phyloP scores from a whole-genome alignment of 2,888 invertebrate species.

The Torymus tubicola region DNA sequence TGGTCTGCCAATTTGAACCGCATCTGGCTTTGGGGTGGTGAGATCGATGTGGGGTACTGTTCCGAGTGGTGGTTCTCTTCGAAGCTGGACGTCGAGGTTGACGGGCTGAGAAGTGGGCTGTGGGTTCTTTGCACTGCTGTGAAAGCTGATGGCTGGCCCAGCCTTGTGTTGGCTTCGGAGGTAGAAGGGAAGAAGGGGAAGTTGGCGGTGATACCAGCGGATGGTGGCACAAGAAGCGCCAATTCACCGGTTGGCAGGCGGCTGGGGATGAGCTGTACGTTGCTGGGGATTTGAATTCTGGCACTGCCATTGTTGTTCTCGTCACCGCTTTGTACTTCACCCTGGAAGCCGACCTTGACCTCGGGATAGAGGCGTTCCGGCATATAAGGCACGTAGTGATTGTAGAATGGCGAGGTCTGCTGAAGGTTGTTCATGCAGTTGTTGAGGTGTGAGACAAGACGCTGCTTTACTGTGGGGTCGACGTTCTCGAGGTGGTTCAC shows the following conservation, averaged over 20 bases:
- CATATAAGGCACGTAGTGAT: constrained; percentile 75
- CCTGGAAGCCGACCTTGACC: constrained; percentile 74
- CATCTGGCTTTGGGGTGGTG: constrained; percentile 63
- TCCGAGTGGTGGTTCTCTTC: constrained; percentile 78
- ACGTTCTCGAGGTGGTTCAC: constrained; percentile 83
- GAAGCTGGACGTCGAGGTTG: constrained; percentile 84
- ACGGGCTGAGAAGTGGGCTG: constrained; percentile 85
- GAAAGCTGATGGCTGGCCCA: constrained; percentile 73
- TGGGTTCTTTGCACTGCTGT: constrained; percentile 76
- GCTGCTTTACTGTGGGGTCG: constrained; percentile 80
- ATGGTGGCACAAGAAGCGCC: constrained; percentile 81
- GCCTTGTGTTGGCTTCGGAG: constrained; percentile 64
- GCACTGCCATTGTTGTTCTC: constrained; percentile 79
- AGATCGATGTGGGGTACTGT: constrained; percentile 65
- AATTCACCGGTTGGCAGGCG: constrained; percentile 82
- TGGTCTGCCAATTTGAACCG: constrained; percentile 70
- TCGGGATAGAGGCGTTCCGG: constrained; percentile 75
- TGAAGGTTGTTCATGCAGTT: constrained; percentile 82
- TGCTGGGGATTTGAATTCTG: constrained; percentile 80
- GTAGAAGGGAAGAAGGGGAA: constrained; percentile 76
- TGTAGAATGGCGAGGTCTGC: constrained; percentile 76
- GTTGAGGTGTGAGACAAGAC: constrained; percentile 82
- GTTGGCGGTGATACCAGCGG: constrained; percentile 76
- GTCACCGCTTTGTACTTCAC: constrained; percentile 68
- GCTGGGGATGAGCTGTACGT: constrained; percentile 82